Percentiles rank a stretch among this genome's conserved stretches.
Evolutionary conservation across 2,888 invertebrate genomes (phyloP).

Genomic region (Meghimatium bilineatum): DNA sequence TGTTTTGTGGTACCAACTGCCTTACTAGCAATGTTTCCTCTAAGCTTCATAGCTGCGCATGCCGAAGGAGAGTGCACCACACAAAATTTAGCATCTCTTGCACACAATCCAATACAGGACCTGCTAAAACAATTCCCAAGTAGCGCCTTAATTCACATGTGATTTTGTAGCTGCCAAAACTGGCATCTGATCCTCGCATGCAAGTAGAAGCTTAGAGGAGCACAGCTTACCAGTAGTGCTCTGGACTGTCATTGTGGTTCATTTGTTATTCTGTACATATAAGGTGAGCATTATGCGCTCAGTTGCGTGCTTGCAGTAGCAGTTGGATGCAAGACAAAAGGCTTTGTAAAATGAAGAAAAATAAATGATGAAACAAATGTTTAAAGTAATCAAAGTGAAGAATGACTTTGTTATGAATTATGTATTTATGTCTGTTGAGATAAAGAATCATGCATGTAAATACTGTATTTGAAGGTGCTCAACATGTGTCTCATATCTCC

Average conservation of each 20-base stretch:
- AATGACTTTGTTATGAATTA: neutral
- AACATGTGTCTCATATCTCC: neutral
- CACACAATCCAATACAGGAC: too few relatives aligned
- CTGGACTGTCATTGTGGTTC: neutral
- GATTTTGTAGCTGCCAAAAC: too few relatives aligned
- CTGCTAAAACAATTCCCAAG: too few relatives aligned
- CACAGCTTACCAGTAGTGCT: too few relatives aligned
- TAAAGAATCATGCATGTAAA: neutral
- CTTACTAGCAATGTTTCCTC: too few relatives aligned
- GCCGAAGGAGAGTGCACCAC: too few relatives aligned
- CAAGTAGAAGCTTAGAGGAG: too few relatives aligned
- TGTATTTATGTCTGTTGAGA: neutral
- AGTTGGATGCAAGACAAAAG: conserved; percentile 13
- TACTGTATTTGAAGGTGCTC: neutral
- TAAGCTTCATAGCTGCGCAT: too few relatives aligned
- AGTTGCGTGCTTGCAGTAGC: neutral
- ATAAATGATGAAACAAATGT: conserved; percentile 31
- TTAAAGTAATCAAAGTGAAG: conserved; percentile 29
- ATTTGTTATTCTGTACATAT: conserved; percentile 24
- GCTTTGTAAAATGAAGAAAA: conserved; percentile 23
- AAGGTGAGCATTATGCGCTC: neutral
- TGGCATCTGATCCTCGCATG: too few relatives aligned
- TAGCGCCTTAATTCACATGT: too few relatives aligned
- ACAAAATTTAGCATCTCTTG: too few relatives aligned
- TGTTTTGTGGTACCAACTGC: conserved; percentile 28